Evolutionary conservation across 2,888 invertebrate species (phyloP).

Genomic region (Lasioglossum figueresi): DNA sequence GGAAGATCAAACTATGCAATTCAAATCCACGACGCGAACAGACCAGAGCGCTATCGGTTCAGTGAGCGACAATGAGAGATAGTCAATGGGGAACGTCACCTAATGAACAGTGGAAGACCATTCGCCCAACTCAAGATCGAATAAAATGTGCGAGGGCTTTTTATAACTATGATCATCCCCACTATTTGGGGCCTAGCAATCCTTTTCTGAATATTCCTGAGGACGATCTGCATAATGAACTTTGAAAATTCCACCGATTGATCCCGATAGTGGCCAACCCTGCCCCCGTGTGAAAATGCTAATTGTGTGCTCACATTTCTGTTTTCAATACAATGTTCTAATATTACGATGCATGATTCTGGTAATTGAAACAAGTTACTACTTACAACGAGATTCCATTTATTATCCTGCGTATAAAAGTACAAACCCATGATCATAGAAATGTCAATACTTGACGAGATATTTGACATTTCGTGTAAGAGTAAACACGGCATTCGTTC

Average conservation of each 20-base stretch:
- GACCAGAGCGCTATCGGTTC: background rate
- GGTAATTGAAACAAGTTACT: too few species aligned
- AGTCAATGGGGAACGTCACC: background rate
- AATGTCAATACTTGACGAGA: too few species aligned
- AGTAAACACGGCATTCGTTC: too few species aligned
- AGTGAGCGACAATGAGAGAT: background rate
- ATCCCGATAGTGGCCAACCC: background rate
- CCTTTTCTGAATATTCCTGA: slow-evolving; percentile 33
- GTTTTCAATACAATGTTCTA: too few species aligned
- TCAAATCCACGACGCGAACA: background rate
- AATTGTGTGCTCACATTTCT: too few species aligned
- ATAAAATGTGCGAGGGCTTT: slow-evolving; percentile 16
- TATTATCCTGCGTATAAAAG: too few species aligned
- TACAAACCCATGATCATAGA: too few species aligned
- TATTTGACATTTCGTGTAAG: too few species aligned
- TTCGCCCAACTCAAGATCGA: slow-evolving; percentile 12
- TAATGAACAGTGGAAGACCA: background rate
- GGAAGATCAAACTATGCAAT: background rate
- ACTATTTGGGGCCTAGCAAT: background rate
- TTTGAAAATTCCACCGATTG: background rate
- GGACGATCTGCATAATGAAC: slow-evolving; percentile 32
- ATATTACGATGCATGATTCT: too few species aligned
- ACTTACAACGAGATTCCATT: too few species aligned
- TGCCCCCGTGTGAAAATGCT: background rate
- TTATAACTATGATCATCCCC: slow-evolving; percentile 61